phyloP scores from a whole-genome alignment of 2,113 vertebrate species.

The Chaetodon auriga region DNA sequence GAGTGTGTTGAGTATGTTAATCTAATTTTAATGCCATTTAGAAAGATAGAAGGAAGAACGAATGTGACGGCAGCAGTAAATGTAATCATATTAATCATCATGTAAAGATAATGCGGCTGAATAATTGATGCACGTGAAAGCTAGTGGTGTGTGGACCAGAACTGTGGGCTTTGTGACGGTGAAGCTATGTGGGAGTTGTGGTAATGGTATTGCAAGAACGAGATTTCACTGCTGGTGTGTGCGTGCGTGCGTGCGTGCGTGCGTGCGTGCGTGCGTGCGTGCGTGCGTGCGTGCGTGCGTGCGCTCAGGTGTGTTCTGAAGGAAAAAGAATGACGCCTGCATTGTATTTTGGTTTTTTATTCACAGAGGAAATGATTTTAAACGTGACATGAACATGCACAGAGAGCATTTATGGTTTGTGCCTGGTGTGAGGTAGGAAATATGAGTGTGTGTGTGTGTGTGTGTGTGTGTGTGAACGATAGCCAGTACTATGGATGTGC shows the following conservation, averaged over 20 bases:
- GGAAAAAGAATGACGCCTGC: background rate
- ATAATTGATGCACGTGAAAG: constrained; percentile 72
- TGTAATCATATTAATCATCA: constrained; percentile 68
- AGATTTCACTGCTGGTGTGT: constrained; percentile 10
- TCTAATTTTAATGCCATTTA: constrained; percentile 75
- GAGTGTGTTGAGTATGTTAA: constrained; percentile 53
- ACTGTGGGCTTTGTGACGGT: constrained; percentile 13
- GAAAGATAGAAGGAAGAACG: constrained; percentile 39
- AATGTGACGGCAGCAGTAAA: constrained; percentile 50
- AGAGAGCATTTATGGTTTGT: constrained; percentile 5
- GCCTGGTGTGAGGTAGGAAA: constrained; percentile 1
- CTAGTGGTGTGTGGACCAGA: constrained; percentile 51
- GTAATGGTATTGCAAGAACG: constrained; percentile 19
- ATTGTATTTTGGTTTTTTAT: constrained; percentile 3
- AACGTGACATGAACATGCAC: background rate
- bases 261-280: too few species aligned
- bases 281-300: too few species aligned
- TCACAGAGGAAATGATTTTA: background rate
- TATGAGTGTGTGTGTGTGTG: constrained; percentile 30
- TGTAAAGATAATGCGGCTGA: constrained; percentile 71
- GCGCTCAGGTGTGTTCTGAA: background rate
- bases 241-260: background rate
- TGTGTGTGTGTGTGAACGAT: constrained; percentile 47
- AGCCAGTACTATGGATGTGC: constrained; percentile 57
- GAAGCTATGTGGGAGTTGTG: constrained; percentile 11